Evolutionary conservation across 1,140 invertebrate genomes (phyloP).

Genomic region (Polyergus mexicanus): DNA sequence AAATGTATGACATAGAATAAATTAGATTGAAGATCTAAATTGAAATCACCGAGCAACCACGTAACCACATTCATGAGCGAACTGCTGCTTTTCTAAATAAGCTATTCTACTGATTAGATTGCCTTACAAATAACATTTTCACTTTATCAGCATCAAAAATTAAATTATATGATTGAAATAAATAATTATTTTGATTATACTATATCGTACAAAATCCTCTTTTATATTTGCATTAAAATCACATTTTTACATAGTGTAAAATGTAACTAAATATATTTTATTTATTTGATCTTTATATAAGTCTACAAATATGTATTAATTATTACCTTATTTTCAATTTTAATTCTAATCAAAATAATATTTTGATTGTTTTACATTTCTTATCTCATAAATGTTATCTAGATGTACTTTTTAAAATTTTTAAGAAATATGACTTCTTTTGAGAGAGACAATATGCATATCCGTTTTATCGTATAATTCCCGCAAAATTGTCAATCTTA

Average conservation of each 20-base stretch:
- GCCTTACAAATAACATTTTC: constrained; percentile 2
- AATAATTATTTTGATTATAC: background rate
- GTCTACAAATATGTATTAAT: background rate
- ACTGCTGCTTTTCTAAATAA: constrained; percentile 16
- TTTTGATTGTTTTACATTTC: background rate
- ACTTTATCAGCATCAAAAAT: background rate
- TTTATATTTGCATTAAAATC: background rate
- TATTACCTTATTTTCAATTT: background rate
- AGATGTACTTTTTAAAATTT: constrained; percentile 21
- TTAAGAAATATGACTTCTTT: constrained; percentile 10
- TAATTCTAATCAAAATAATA: background rate
- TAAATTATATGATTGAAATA: background rate
- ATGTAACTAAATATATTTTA: background rate
- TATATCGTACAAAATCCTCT: background rate
- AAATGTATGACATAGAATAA: background rate
- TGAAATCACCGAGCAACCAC: constrained; percentile 12
- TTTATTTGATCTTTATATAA: background rate
- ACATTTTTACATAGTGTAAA: background rate
- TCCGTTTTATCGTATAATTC: constrained; percentile 16
- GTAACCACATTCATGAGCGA: constrained; percentile 8
- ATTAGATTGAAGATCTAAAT: constrained; percentile 17
- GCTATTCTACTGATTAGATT: background rate
- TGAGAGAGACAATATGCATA: background rate
- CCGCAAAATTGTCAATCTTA: constrained; percentile 40
- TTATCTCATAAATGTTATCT: background rate